Base-by-base conservation (phyloP, 35 echinoderm and acorn worm genomes). In the Ophioderma brevispina region DNA sequence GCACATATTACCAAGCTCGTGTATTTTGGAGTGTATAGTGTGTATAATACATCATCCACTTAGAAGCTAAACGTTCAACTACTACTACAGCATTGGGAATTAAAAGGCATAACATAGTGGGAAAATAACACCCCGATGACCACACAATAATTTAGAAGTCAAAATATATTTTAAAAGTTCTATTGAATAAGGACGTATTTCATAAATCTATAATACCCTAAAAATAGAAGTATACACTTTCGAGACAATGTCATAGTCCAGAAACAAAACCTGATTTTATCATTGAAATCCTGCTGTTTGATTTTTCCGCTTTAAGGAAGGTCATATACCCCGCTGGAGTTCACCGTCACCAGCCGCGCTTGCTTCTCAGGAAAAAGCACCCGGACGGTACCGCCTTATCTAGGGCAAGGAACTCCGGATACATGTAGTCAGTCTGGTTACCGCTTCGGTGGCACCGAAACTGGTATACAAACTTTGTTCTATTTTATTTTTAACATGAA, bases 211-310 rank as follows among this genome's bases (percentile, higher is more conserved):
- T 46, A 70, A 3, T 70, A 70, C 28, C 23, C 59, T 70, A 70
- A 25, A 18, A 18, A 70, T 70, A 70, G 17, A 25, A 70, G 5
- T 70, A 30, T 70, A 70, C n/a, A 70, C 10, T 70, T 15, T 70
- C 28, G 59, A 70, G 59, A 70, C 59, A 70, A 70, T 70, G 28
- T 70, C 59, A 6, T 70, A 30, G 28, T 70, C 28, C 28, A 70
- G 59, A 70, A 70, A 70, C 59, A 70, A 70, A 70, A 70, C 59
- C 59, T 25, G 59, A 70, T 70, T 70, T 70, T 70, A 70, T 70
- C 59, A 70, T 30, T 70, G 28, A 18, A 70, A 70, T 70, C 59
- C 59, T 70, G 59, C 59, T 70, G 59, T 70, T 70, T 70, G 28
- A 70, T 70, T 70, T 70, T 70, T 70, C 59, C 59, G 59, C 59